A percentile compares a stretch with the other conserved stretches of the same genome.
phyloP scores from a whole-genome alignment of 2,797 vertebrate genomes.

The Crax fasciolata region DNA sequence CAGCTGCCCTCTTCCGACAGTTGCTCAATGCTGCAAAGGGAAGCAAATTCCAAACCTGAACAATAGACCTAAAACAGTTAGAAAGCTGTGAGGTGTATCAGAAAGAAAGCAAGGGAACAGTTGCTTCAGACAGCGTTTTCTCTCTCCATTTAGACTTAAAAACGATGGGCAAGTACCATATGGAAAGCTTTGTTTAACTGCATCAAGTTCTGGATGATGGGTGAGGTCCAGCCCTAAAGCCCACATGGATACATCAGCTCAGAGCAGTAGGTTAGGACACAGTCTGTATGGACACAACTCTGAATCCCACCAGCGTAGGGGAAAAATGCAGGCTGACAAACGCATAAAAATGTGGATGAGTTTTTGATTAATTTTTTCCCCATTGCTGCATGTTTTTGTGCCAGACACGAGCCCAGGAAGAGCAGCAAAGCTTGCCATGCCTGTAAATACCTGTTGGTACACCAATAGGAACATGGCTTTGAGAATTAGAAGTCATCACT shows the following conservation, averaged over 20 bases:
- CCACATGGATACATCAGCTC: not conserved
- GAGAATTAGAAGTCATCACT: not conserved
- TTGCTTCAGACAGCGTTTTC: not conserved
- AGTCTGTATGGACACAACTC: not conserved
- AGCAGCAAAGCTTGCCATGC: conserved; percentile 2
- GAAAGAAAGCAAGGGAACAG: not conserved
- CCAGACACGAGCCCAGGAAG: not conserved
- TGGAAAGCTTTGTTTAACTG: not conserved
- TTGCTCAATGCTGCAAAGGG: not conserved
- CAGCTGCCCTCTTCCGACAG: not conserved
- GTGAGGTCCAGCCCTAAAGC: not conserved
- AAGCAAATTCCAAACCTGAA: not conserved
- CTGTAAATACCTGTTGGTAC: not conserved
- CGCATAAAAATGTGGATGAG: not conserved
- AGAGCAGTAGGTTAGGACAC: not conserved
- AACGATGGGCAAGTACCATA: not conserved
- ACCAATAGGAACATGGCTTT: not conserved
- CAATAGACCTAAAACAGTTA: not conserved
- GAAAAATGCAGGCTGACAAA: not conserved
- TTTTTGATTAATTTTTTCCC: conserved; percentile 36
- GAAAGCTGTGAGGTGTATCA: not conserved
- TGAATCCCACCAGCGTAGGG: not conserved
- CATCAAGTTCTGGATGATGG: fast-evolving
- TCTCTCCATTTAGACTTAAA: not conserved
- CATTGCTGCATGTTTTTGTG: not conserved